Evolutionary conservation across 2,888 invertebrate genomes (phyloP), one percentile per base, ranked within the genome.

Genomic region (Nemapogon koenigi): DNA sequence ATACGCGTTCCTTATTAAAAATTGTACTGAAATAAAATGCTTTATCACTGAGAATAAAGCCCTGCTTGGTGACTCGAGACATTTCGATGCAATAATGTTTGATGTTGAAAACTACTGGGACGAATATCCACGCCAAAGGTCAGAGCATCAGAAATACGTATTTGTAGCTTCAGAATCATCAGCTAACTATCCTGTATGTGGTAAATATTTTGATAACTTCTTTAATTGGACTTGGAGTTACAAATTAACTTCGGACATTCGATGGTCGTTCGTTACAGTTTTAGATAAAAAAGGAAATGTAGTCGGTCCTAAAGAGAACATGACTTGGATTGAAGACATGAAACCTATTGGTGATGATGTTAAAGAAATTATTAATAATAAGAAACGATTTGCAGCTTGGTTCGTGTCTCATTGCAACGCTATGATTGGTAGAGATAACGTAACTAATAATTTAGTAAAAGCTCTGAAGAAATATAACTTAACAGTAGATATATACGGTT

Each of bases 71-170:
- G 63, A 81, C 38, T 53, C 66, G 3, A 52, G 62, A 10, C 44
- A 59, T 17, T 76, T 53, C 25, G 80, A 83, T 31, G 84, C 82
- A 0, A 57, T 84, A 4, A 33, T 84, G 1, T 83, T 83, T 38
- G 82, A 84, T 37, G 71, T 69, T 0, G 69, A 73, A 43, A 61
- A 60, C 37, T 45, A 44, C 39, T 70, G 67, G 66, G 62, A 66
- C 14, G 14, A 28, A 1, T 52, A 55, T 37, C 57, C 66, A 0
- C n/a, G 46, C 1, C 13, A 57, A 1, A 58, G 83, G 44, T 50
- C 51, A 2, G 43, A 56, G 0, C 43, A 64, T 40, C 84, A 84
- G 51, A 59, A 56, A 31, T 84, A 80, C 45, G 57, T 84, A 13
- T 83, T 80, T 41, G 60, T 68, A 2, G 62, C 64, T 0, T 47